phyloP scores from a whole-genome alignment of 2,113 vertebrate genomes.

The Indri indri region DNA sequence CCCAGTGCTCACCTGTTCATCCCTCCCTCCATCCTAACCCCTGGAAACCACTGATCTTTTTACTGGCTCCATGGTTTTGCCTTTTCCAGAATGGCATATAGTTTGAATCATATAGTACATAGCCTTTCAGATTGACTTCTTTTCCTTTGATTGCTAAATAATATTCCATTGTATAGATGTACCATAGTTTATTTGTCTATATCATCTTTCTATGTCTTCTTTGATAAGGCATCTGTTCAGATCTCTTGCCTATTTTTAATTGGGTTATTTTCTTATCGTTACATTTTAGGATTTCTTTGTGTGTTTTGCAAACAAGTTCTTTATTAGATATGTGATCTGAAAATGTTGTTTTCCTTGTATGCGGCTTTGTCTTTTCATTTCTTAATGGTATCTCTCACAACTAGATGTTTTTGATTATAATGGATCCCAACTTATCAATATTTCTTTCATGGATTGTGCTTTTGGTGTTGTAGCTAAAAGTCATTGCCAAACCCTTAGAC shows the following conservation, averaged over 20 bases:
- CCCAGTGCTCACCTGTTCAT: background rate
- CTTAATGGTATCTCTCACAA: background rate
- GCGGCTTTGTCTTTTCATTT: background rate
- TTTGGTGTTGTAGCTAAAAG: background rate
- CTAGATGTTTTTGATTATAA: background rate
- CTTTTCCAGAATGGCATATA: background rate
- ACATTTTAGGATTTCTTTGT: background rate
- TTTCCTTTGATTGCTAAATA: background rate
- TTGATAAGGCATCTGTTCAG: background rate
- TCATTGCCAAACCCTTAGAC: no score
- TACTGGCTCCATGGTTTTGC: background rate
- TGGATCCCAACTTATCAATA: background rate
- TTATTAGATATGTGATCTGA: background rate
- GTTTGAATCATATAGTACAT: background rate
- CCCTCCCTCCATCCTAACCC: background rate
- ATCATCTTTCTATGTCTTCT: background rate
- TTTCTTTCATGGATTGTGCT: background rate
- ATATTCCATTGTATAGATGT: no score
- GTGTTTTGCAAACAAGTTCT: background rate
- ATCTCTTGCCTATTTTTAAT: background rate
- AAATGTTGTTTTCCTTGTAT: background rate
- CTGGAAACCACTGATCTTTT: background rate
- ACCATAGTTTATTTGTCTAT: background rate
- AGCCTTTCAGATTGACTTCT: background rate
- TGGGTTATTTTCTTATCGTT: background rate